Percentiles rank a stretch among this genome's conserved stretches.
These are phyloP conservation scores for Matsumurasca onukii DNA, from an alignment of 1,140 invertebrate species.

Conservation along the genomic window DNA sequence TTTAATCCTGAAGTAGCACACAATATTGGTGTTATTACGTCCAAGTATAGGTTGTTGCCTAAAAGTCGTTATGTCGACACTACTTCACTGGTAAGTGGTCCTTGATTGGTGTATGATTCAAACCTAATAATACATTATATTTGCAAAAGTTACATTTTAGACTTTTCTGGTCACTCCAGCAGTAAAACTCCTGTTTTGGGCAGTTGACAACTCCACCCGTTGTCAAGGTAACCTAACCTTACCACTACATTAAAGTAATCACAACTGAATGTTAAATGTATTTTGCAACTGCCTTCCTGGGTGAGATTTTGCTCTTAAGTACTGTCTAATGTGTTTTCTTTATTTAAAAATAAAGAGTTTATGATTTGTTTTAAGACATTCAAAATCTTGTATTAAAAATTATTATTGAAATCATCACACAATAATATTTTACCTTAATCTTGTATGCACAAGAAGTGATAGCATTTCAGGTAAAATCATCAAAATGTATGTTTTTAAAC, in stretches of 20 bases:
- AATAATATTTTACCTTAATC: too few species aligned
- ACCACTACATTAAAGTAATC: constrained; percentile 7
- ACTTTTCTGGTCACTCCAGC: neutral
- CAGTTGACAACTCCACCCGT: neutral
- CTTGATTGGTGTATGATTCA: constrained; percentile 35
- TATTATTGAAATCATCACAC: too few species aligned
- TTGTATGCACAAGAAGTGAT: too few species aligned
- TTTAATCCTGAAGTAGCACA: constrained; percentile 80
- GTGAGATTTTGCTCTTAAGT: too few species aligned
- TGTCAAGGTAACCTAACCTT: neutral
- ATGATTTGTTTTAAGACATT: too few species aligned
- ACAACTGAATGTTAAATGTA: neutral
- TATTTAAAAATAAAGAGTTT: too few species aligned
- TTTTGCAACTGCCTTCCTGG: too few species aligned
- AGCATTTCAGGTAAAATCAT: too few species aligned
- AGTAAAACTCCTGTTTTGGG: neutral
- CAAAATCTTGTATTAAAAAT: too few species aligned
- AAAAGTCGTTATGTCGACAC: constrained; percentile 59
- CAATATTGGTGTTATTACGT: constrained; percentile 66
- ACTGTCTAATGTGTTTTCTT: too few species aligned
- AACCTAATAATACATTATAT: too few species aligned
- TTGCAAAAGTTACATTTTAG: neutral
- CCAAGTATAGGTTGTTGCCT: constrained; percentile 74
- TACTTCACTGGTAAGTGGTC: constrained; percentile 57
- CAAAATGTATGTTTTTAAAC: too few species aligned